Conservation (phyloP, 2,113 vertebrate genomes). For the Buteo buteo region DNA sequence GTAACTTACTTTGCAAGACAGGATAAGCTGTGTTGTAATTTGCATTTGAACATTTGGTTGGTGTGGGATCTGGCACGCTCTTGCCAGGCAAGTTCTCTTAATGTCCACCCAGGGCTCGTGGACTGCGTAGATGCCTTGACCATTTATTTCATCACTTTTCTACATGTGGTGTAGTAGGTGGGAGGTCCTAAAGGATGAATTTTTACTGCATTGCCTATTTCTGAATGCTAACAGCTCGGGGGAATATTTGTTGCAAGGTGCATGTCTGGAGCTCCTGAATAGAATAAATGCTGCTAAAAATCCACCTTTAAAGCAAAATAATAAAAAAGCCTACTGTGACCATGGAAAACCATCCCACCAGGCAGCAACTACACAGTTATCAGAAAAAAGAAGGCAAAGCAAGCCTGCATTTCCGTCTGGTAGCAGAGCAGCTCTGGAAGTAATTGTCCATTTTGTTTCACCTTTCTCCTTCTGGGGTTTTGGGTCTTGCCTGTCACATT, state of each 20-base stretch:
- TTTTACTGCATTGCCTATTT: neutral
- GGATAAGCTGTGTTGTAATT: neutral
- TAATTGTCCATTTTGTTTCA: neutral
- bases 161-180: neutral
- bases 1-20: neutral
- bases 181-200: neutral
- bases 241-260: neutral
- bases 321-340: neutral
- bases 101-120: neutral
- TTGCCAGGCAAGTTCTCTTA: neutral
- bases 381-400: neutral
- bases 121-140: neutral
- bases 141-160: neutral
- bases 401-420: neutral
- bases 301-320: neutral
- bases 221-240: neutral
- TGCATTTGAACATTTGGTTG: neutral
- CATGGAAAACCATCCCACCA: neutral
- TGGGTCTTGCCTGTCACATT: neutral
- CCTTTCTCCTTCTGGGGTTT: neutral
- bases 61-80: rapidly evolving
- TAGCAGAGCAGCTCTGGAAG: neutral
- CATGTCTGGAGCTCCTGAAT: neutral
- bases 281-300: neutral
- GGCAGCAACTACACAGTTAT: neutral